Percentiles rank a stretch among this genome's conserved stretches.
Conservation (phyloP, 2,888 invertebrate genomes). For the Chloroclysta siterata region DNA sequence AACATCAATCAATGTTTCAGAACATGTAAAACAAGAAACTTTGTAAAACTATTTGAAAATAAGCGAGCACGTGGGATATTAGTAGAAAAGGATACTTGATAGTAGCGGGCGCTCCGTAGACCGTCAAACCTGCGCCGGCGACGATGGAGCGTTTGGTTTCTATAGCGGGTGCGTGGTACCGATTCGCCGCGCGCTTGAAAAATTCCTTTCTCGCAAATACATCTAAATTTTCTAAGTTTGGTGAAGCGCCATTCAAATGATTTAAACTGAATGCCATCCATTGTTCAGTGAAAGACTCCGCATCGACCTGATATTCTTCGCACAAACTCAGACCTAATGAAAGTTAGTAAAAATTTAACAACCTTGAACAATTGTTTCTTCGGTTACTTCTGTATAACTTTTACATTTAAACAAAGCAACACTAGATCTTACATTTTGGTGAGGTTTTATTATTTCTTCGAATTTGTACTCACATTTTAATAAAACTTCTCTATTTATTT, state of each 20-base stretch:
- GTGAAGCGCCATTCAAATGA: conserved; percentile 85
- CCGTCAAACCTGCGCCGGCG: conserved; percentile 72
- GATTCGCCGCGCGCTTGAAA: conserved; percentile 75
- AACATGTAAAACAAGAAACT: background rate
- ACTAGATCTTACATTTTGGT: background rate
- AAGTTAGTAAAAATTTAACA: conserved; percentile 61
- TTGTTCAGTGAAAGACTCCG: conserved; percentile 89
- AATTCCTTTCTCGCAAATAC: conserved; percentile 88
- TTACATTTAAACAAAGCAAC: background rate
- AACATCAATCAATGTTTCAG: background rate
- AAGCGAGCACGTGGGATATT: conserved; percentile 57
- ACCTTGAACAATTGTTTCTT: conserved; percentile 78
- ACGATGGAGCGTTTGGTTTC: conserved; percentile 61
- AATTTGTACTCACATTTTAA: conserved; percentile 81
- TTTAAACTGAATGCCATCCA: conserved; percentile 92
- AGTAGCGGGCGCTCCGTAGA: conserved; percentile 65
- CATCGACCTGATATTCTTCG: conserved; percentile 85
- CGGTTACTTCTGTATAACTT: conserved; percentile 25
- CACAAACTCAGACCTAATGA: conserved; percentile 87
- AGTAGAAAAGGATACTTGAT: conserved; percentile 76
- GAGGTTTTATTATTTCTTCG: conserved; percentile 4
- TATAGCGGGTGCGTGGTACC: conserved; percentile 62
- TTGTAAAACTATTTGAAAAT: background rate
- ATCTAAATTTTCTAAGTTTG: conserved; percentile 85
- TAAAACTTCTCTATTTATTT: conserved; percentile 81